Evolutionary conservation across 2,113 vertebrate species (phyloP), one percentile per base, ranked within the genome.

Genomic region (Pipra filicauda): DNA sequence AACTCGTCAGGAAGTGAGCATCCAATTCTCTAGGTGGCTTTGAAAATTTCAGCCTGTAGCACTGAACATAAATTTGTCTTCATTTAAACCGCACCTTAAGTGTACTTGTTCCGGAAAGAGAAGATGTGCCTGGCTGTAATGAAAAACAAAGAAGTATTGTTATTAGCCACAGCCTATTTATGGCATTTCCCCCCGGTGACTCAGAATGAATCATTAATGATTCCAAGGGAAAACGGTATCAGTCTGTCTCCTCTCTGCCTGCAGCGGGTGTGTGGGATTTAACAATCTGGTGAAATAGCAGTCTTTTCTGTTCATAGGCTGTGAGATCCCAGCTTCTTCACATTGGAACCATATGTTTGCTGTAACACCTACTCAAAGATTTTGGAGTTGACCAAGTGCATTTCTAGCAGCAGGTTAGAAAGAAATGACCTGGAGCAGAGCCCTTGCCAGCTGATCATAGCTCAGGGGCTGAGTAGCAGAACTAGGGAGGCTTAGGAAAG

Each of bases 141-240:
- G 69, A 91, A 84, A 90, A 96, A 96, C 67, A 91, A 94, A 94
- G 73, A 10, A 57, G 51, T 75, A 83, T 94, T 95, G 91, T 95
- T 96, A 75, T 85, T 94, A 93, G 61, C 78, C 83, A 69, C 24
- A 9, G 84, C 95, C 93, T 96, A 92, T 97, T 97, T 95, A 91
- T 95, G 92, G 92, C 87, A 73, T 87, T 95, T 93, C 91, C 95
- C 66, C 90, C 64, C 17, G 66, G 55, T 95, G 95, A 97, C 90
- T 97, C 95, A 94, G 91, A 91, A 90, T 97, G 95, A 97, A 96
- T 97, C 89, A 95, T 88, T 96, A 95, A 96, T 91, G 88, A 92
- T 95, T 93, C 46, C 84, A 80, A 43, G 79, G 19, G 26, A 91
- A 92, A 95, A 8, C 2, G 61, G 26, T 93, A 82, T 9, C 72